Evolutionary conservation across 2,113 vertebrate species (phyloP), one percentile per base, ranked within the genome.

Genomic region (Urocitellus parryii): DNA sequence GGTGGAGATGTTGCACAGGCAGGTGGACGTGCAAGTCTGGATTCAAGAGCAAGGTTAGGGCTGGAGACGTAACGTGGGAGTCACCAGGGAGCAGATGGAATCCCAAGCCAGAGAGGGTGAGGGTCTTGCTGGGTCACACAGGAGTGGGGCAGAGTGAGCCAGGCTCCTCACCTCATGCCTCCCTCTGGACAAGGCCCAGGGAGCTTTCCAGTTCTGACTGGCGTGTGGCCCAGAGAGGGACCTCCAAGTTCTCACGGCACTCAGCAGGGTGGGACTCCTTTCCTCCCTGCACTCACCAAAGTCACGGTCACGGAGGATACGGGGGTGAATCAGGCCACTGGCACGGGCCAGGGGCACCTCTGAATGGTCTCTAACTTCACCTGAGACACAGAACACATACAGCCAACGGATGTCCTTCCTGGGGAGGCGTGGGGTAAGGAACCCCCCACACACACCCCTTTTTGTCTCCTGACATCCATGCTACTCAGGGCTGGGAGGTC

Each of bases 341-440:
- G 25, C 24, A 63, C 7, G 56, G 56, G 6, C 56, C 56, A 58
- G 20, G 6, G 20, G 20, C 22, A 20, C 20, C 61, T 63, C 61
- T 24, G 24, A 63, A 27, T 63, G 61, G 61, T 24, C 61, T 63
- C 56, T 58, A 22, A 22, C 56, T 58, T 22, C 56, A 5, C 56
- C 20, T 58, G 56, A 58, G 20, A 20, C 37, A 24, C 0, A 8
- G 70, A 13, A 27, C 29, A 0, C 1, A 10, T 7, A 48, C 2
- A 17, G 7, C 84, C 13, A 2, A 3, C 1, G 34, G 37, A 37
- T 13, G 20, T 32, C n/a, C 61, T 24, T 67, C 56, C 86, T 10
- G 0, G 8, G 22, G 25, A 25, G 34, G n/a, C 29, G 12, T 25
- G 53, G 65, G 20, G 24, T 17, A 27, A 16, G 20, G 10, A 6